Conservation (phyloP, 2,797 vertebrate genomes). For the Micrastur ruficollis region DNA sequence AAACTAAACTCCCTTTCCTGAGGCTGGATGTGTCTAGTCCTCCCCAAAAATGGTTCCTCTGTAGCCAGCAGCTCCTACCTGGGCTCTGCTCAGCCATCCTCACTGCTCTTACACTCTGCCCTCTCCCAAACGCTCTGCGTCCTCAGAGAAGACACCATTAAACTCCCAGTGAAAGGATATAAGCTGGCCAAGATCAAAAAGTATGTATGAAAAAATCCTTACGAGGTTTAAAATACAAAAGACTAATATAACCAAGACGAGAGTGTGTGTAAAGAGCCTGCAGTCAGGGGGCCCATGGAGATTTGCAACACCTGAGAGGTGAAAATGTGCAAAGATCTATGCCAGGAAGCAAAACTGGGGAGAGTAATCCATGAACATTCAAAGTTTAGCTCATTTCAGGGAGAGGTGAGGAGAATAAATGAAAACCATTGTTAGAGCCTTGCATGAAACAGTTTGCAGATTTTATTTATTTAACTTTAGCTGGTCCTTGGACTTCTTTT, state of each 20-base stretch:
- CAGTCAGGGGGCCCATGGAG: not conserved
- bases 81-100: not conserved
- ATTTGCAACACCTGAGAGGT: slow-evolving; percentile 9
- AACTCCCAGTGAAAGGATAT: not conserved
- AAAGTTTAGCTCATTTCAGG: not conserved
- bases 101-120: not conserved
- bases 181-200: not conserved
- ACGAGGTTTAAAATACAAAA: not conserved
- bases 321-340: slow-evolving; percentile 32
- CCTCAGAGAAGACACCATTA: not conserved
- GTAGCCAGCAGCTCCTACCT: not conserved
- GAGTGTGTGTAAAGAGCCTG: rapidly evolving
- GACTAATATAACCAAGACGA: not conserved
- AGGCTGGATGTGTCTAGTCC: not conserved
- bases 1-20: not conserved
- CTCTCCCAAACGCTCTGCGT: not conserved
- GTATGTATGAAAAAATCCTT: not conserved
- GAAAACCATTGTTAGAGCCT: not conserved
- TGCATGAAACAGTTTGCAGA: not conserved
- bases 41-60: not conserved
- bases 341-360: not conserved
- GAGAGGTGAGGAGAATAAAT: not conserved
- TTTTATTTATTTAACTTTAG: not conserved
- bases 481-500: not conserved
- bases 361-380: not conserved